Conservation (phyloP, 2,888 invertebrate species). For the Drosophila monieri region DNA sequence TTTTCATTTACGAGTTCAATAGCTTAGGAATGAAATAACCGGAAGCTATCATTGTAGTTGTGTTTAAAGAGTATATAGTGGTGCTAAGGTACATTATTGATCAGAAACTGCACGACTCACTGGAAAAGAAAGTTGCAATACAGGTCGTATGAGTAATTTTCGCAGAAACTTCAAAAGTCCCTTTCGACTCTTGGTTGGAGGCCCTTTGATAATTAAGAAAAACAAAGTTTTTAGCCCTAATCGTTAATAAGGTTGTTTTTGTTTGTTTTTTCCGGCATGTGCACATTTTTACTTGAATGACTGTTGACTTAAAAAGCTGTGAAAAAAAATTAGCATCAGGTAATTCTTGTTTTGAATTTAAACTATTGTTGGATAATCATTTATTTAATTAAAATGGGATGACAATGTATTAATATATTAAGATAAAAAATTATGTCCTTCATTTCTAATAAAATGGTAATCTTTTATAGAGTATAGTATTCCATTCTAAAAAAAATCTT, state of each 20-base stretch:
- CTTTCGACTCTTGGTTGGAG: not conserved
- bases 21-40: slow-evolving; percentile 1
- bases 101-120: not conserved
- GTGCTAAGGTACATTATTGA: not conserved
- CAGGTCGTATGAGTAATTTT: not conserved
- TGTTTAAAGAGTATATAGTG: not conserved
- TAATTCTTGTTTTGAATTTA: not conserved
- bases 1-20: not conserved
- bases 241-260: not conserved
- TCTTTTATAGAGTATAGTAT: no score
- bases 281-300: not conserved
- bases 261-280: not conserved
- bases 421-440: no score
- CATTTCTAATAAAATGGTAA: no score
- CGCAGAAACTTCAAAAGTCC: not conserved
- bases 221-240: not conserved
- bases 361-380: not conserved
- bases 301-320: not conserved
- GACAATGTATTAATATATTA: no score
- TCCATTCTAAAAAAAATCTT: no score
- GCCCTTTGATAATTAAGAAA: not conserved
- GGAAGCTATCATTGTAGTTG: not conserved
- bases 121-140: not conserved
- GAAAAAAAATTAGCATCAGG: not conserved
- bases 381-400: not conserved